Evolutionary conservation across 1,140 invertebrate species (phyloP), one percentile per base, ranked within the genome.

Genomic region (Notospermus geniculatus): DNA sequence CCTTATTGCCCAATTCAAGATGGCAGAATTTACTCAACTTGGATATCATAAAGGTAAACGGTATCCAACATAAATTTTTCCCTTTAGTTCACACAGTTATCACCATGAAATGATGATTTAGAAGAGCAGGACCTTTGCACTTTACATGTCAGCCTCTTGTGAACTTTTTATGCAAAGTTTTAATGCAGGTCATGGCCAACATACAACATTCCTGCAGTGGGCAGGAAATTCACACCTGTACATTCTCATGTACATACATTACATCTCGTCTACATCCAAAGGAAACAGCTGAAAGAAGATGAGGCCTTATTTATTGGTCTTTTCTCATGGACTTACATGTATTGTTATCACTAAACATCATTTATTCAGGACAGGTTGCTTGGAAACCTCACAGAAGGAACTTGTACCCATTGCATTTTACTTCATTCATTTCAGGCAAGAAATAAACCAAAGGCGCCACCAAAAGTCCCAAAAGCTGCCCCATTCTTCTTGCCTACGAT

Each of bases 401-500:
- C n/a, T n/a, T n/a, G n/a, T n/a, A n/a, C n/a, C 19, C n/a, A 28
- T 30, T 46, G 5, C 39, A 39, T 22, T 22, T 19, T 41, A 41
- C 22, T 45, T 13, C 32, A 58, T 50, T 63, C 43, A 54, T 66
- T 71, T n/a, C 65, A 83, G 80, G 66, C 77, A 66, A 84, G 91
- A 64, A 98, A 98, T 79, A 97, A 95, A 77, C 94, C 95, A 0
- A 92, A 89, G 80, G 88, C 90, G 54, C 83, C 91, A 5, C 84
- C 88, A 0, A 93, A 93, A 73, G 84, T 85, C 0, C 88, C 90
- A 0, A 91, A 92, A 83, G 85, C 86, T 27, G 93, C 94, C 0
- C 95, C 95, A 0, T 99, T 99, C 82, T 98, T 98, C 76, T 78
- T 99, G 39, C 93, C 95, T 0, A 95, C 93, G 0, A 84, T 95